phyloP scores from a whole-genome alignment of 2,797 vertebrate genomes.

The Peromyscus attwateri region DNA sequence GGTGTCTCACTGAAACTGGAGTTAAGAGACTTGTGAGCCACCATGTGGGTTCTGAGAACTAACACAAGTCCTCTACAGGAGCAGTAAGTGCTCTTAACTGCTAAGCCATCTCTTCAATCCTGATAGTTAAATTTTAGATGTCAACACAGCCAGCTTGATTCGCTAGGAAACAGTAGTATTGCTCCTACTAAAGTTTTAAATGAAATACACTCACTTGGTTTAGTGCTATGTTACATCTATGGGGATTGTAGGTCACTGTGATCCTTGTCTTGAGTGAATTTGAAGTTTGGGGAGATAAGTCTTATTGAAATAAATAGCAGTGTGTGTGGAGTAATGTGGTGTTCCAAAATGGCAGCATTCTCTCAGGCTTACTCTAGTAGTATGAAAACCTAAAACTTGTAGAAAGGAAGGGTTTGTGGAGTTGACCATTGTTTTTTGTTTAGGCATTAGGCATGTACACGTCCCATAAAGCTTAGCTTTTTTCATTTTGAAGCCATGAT shows the following conservation, averaged over 20 bases:
- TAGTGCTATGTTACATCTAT: not conserved
- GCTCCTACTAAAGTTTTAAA: constrained; percentile 31
- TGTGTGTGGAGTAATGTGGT: not conserved
- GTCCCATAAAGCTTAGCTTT: constrained; percentile 20
- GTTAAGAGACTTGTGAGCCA: not conserved
- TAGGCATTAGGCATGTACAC: not conserved
- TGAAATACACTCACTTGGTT: not conserved
- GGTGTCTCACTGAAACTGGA: not conserved
- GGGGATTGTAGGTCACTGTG: not conserved
- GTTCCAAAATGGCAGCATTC: not conserved
- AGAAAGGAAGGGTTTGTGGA: not conserved
- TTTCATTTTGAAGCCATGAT: constrained; percentile 33
- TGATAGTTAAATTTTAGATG: constrained; percentile 4
- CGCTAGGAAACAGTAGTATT: not conserved
- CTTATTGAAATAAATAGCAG: not conserved
- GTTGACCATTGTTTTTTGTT: not conserved
- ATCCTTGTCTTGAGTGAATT: constrained; percentile 8
- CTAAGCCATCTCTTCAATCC: not conserved
- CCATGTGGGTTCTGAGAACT: not conserved
- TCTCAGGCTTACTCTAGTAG: not conserved
- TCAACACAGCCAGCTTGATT: not conserved
- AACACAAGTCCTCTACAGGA: not conserved
- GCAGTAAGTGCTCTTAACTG: not conserved
- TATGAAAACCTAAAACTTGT: not conserved
- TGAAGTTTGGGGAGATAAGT: constrained; percentile 1